phyloP scores from a whole-genome alignment of 2,113 vertebrate genomes.

The Sclerurus mexicanus region DNA sequence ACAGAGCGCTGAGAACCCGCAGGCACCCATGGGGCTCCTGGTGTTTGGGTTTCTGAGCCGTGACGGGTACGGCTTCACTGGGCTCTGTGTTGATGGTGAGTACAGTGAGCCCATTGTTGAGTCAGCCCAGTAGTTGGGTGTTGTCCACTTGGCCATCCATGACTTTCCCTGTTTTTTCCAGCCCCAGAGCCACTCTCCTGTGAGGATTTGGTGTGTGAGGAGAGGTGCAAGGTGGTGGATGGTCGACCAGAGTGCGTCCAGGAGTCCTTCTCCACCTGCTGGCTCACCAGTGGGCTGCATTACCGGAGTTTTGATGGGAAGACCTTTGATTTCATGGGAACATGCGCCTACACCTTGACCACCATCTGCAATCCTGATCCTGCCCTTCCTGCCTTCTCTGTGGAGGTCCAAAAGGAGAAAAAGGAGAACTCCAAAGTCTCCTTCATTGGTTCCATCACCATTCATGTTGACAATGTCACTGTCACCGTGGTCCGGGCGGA shows the following conservation, averaged over 20 bases:
- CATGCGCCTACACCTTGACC: constrained; percentile 13
- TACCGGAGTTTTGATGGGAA: constrained; percentile 38
- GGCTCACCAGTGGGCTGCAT: not conserved
- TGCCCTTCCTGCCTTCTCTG: not conserved
- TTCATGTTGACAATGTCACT: accelerated
- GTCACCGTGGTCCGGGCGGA: not conserved
- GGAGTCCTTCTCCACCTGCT: not conserved
- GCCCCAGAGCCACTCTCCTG: accelerated
- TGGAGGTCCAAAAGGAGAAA: not conserved
- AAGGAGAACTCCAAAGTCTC: not conserved
- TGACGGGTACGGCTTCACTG: constrained; percentile 67
- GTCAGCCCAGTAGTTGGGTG: accelerated
- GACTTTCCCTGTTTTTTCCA: not conserved
- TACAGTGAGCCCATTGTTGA: not conserved
- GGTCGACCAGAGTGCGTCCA: not conserved
- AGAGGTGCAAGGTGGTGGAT: not conserved
- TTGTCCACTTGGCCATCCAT: not conserved
- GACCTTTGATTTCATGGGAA: constrained; percentile 11
- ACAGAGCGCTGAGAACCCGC: not conserved
- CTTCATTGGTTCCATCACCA: not conserved
- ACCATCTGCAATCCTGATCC: not conserved
- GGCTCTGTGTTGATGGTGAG: not conserved
- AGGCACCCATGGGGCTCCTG: constrained; percentile 57
- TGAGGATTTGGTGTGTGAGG: not conserved
- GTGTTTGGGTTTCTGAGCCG: constrained; percentile 49